These are phyloP conservation scores for Microcaecilia unicolor DNA, from an alignment of 2,797 vertebrate species.

Conservation along the genomic window DNA sequence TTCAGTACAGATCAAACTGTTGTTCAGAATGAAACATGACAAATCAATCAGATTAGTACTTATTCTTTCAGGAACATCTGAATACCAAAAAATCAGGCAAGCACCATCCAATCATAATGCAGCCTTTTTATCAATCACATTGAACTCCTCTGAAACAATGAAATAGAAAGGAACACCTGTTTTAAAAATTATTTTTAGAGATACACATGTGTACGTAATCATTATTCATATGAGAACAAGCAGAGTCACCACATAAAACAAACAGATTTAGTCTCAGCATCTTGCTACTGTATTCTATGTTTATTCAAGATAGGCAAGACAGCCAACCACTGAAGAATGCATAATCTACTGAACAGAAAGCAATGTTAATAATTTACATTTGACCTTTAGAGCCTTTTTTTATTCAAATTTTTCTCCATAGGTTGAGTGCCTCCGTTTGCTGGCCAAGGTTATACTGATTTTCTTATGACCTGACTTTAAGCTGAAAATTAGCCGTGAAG, in stretches of 20 bases:
- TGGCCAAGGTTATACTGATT: too few relatives aligned
- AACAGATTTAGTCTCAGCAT: slow-evolving; percentile 26
- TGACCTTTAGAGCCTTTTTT: too few relatives aligned
- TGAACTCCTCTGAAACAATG: slow-evolving; percentile 10
- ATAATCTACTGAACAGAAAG: slow-evolving; percentile 22
- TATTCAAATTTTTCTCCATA: too few relatives aligned
- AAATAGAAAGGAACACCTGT: background rate
- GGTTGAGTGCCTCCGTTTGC: too few relatives aligned
- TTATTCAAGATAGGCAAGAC: slow-evolving; percentile 34
- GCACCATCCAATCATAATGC: background rate
- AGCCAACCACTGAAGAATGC: slow-evolving; percentile 18
- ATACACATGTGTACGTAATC: slow-evolving; percentile 22
- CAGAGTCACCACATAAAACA: slow-evolving; percentile 26
- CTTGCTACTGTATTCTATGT: slow-evolving; percentile 18
- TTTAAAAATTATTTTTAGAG: slow-evolving; percentile 6
- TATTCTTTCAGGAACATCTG: background rate
- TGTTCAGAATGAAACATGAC: background rate
- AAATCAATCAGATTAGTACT: background rate
- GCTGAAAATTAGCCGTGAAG: too few relatives aligned
- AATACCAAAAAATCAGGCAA: background rate
- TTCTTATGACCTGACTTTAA: too few relatives aligned
- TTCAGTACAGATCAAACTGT: slow-evolving; percentile 1
- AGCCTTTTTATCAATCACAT: background rate
- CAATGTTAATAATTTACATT: slow-evolving; percentile 49
- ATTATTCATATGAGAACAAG: slow-evolving; percentile 35